Evolutionary conservation across 1,140 invertebrate species (phyloP).

Genomic region (Macrobrachium rosenbergii): DNA sequence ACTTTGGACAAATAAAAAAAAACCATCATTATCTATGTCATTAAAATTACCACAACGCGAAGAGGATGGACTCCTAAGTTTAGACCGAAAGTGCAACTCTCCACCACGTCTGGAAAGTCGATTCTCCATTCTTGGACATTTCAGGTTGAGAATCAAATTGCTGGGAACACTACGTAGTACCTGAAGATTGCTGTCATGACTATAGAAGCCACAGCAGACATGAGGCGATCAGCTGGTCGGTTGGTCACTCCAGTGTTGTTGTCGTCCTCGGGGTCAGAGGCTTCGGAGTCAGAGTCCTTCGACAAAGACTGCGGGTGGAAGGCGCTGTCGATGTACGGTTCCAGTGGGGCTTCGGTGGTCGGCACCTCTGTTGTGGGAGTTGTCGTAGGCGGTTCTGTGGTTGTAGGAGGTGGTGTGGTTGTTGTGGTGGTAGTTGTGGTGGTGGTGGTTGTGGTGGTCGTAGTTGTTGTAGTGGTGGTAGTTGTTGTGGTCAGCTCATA

Average conservation of each 20-base stretch:
- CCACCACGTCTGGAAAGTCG: neutral
- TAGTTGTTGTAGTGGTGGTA: conserved; percentile 57
- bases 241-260: conserved; percentile 28
- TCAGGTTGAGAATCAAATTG: neutral
- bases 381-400: conserved; percentile 12
- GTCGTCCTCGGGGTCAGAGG: conserved; percentile 23
- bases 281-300: conserved; percentile 49
- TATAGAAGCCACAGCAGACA: conserved; percentile 47
- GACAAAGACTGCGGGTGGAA: conserved; percentile 51
- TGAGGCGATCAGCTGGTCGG: conserved; percentile 49
- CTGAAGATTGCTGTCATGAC: conserved; percentile 49
- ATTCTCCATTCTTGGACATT: neutral
- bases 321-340: conserved; percentile 13
- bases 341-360: conserved; percentile 10
- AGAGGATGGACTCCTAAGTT: too few species aligned
- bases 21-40: too few species aligned
- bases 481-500: conserved; percentile 62
- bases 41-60: too few species aligned
- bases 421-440: conserved; percentile 60
- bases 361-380: conserved; percentile 5
- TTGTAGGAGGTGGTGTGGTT: conserved; percentile 47
- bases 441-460: conserved; percentile 52
- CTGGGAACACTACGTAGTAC: conserved; percentile 40
- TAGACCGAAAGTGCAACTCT: too few species aligned
- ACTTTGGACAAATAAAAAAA: too few species aligned